Percentiles rank a stretch among this genome's conserved stretches.
Conservation (phyloP, 2,888 invertebrate genomes). For the Philereme transversata region DNA sequence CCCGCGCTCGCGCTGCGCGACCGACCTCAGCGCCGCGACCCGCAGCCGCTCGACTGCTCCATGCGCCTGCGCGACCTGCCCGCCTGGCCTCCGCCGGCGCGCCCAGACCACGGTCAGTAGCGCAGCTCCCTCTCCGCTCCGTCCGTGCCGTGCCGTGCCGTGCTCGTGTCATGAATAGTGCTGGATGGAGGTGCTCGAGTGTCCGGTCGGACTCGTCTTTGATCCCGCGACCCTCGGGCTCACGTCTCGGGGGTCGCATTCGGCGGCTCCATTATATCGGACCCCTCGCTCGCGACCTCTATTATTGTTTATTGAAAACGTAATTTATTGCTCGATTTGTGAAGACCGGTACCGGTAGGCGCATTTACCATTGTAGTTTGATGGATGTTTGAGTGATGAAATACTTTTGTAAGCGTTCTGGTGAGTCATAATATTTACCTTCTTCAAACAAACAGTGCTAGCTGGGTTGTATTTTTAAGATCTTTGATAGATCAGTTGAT, state of each 20-base stretch:
- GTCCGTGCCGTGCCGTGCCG: conserved; percentile 26
- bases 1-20: conserved; percentile 86
- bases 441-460: no score
- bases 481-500: no score
- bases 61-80: conserved; percentile 83
- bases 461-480: no score
- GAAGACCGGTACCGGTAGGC: conserved; percentile 36
- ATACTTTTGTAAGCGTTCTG: conserved; percentile 20
- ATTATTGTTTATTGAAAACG: conserved; percentile 29
- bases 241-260: conserved; percentile 28
- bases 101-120: conserved; percentile 68
- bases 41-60: conserved; percentile 89
- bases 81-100: conserved; percentile 74
- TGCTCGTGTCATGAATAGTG: conserved; percentile 5
- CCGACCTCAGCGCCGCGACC: conserved; percentile 78
- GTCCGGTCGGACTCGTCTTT: not conserved
- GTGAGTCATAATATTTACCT: conserved; percentile 18
- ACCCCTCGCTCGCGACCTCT: conserved; percentile 9
- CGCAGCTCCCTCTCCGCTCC: conserved; percentile 26
- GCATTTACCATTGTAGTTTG: conserved; percentile 42
- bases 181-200: not conserved
- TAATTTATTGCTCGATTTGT: conserved; percentile 27
- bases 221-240: not conserved
- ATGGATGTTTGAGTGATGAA: conserved; percentile 34
- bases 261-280: conserved; percentile 42